Percentiles rank a stretch among this genome's conserved stretches.
phyloP scores from a whole-genome alignment of 2,888 invertebrate species.

The Portevinia maculata region DNA sequence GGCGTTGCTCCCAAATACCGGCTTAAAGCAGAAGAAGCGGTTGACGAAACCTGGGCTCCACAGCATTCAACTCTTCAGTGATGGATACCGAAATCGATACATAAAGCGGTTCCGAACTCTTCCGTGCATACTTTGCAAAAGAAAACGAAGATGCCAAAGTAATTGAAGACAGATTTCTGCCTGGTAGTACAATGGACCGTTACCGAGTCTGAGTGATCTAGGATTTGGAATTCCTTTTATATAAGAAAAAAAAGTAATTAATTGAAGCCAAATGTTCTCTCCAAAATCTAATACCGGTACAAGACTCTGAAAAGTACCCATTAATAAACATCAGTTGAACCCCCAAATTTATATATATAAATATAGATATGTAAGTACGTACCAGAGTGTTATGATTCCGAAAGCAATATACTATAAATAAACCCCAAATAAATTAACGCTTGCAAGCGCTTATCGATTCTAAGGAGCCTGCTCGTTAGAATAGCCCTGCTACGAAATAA shows the following conservation, averaged over 20 bases:
- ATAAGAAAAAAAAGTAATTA: too few relatives aligned
- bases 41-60: slow-evolving; percentile 46
- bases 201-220: too few relatives aligned
- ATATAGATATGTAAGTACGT: too few relatives aligned
- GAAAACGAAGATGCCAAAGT: not conserved
- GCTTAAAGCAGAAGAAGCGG: slow-evolving; percentile 23
- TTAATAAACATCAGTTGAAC: slow-evolving; percentile 8
- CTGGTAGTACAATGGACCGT: too few relatives aligned
- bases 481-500: not conserved
- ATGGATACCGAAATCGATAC: slow-evolving; percentile 55
- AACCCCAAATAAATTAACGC: not conserved
- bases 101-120: too few relatives aligned
- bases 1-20: slow-evolving; percentile 70
- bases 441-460: not conserved
- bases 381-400: too few relatives aligned
- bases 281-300: slow-evolving; percentile 37
- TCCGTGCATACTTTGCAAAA: slow-evolving; percentile 76
- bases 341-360: too few relatives aligned
- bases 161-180: too few relatives aligned
- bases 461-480: not conserved
- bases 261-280: slow-evolving; percentile 22
- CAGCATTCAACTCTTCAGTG: slow-evolving; percentile 31
- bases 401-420: slow-evolving; percentile 13
- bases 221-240: too few relatives aligned
- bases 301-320: slow-evolving; percentile 36